These are phyloP conservation scores for Troilus luridus DNA, from an alignment of 2,888 invertebrate species.

Conservation along the genomic window DNA sequence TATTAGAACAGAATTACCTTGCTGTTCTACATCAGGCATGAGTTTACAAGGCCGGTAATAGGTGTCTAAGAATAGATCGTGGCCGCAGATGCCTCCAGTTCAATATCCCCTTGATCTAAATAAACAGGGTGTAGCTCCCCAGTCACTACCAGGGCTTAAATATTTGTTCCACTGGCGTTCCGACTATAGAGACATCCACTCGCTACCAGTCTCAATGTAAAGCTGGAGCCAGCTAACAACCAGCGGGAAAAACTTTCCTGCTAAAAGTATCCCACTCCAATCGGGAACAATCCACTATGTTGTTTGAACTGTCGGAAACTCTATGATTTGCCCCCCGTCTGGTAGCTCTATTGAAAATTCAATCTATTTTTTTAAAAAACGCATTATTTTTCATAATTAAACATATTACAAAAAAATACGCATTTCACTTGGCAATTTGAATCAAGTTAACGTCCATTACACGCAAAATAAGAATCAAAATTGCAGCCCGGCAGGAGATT, in stretches of 20 bases:
- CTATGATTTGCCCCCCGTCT: not conserved
- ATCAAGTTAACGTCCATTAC: too few species aligned
- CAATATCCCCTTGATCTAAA: conserved; percentile 10
- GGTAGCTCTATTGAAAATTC: not conserved
- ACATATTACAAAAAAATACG: too few species aligned
- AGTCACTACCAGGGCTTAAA: not conserved
- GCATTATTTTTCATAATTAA: too few species aligned
- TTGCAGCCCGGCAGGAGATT: too few species aligned
- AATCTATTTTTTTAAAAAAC: too few species aligned
- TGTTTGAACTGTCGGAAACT: not conserved
- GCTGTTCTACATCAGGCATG: not conserved
- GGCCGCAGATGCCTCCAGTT: conserved; percentile 34
- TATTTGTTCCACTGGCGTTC: not conserved
- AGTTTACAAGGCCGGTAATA: not conserved
- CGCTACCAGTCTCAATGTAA: not conserved
- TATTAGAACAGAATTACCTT: not conserved
- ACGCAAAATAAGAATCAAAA: too few species aligned
- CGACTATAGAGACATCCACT: not conserved
- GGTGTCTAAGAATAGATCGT: not conserved
- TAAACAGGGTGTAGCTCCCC: not conserved
- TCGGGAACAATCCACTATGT: not conserved
- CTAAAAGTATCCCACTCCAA: not conserved
- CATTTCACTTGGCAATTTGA: too few species aligned
- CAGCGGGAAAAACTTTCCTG: not conserved
- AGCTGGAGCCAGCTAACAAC: not conserved